phyloP scores from a whole-genome alignment of 2,113 vertebrate species.

The Anhinga rufa region DNA sequence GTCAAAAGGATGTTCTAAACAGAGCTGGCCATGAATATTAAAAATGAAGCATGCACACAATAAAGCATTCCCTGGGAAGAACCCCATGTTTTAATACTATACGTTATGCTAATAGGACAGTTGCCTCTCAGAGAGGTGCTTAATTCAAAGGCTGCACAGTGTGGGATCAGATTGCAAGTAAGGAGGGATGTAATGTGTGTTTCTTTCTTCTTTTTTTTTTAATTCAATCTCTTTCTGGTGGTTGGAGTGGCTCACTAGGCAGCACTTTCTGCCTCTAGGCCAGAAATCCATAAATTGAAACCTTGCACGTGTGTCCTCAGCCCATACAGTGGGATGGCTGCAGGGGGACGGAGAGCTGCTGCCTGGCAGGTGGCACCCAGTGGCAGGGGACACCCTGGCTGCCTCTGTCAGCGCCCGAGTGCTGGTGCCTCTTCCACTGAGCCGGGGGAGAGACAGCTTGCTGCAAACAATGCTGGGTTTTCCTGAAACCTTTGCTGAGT shows the following conservation, averaged over 20 bases:
- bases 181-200: neutral
- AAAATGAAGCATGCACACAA: conserved; percentile 26
- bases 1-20: conserved; percentile 32
- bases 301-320: neutral
- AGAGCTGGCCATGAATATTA: conserved; percentile 42
- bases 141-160: conserved; percentile 8
- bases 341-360: neutral
- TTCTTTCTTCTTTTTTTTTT: neutral
- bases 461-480: neutral
- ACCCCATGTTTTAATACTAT: neutral
- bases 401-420: neutral
- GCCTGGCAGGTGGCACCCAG: neutral
- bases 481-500: neutral
- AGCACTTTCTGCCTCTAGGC: neutral
- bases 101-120: conserved; percentile 21
- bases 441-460: neutral
- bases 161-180: conserved; percentile 4
- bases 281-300: neutral
- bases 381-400: neutral
- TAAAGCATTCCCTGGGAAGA: conserved; percentile 28
- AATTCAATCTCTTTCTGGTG: neutral
- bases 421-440: neutral
- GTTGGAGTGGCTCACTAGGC: neutral
- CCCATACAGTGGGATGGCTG: neutral
- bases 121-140: conserved; percentile 19